These are phyloP conservation scores for Diloba caeruleocephala DNA, from an alignment of 2,888 invertebrate genomes.

Conservation along the genomic window DNA sequence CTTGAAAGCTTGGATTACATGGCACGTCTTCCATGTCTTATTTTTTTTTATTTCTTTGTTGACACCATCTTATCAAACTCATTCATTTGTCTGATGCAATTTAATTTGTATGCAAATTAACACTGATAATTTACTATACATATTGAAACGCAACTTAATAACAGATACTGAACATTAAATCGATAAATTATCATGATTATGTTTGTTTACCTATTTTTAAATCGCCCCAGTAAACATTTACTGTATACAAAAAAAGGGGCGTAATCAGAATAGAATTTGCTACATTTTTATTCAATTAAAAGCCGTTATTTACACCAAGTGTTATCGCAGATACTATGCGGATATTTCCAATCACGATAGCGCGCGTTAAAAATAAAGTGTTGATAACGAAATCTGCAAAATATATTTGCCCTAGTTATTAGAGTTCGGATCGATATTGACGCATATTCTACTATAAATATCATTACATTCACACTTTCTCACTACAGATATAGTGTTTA, in stretches of 20 bases:
- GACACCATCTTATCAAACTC: no score
- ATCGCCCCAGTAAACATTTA: neutral
- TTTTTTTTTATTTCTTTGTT: no score
- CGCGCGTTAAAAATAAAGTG: conserved; percentile 13
- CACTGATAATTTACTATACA: neutral
- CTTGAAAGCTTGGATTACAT: no score
- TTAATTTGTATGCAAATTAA: neutral
- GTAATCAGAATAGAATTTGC: conserved; percentile 9
- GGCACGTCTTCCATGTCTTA: no score
- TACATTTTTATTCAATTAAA: conserved; percentile 1
- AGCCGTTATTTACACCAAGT: neutral
- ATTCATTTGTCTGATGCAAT: no score
- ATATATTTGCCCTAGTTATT: conserved; percentile 45
- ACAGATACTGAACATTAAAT: neutral
- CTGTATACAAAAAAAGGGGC: conserved; percentile 32
- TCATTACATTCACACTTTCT: conserved; percentile 19
- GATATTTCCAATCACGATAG: conserved; percentile 25
- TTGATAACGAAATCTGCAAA: conserved; percentile 30
- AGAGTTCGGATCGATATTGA: conserved; percentile 52
- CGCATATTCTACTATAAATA: conserved; percentile 11
- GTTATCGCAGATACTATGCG: conserved; percentile 23
- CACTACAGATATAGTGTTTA: neutral
- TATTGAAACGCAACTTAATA: neutral
- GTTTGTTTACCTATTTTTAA: conserved; percentile 34
- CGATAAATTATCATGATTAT: conserved; percentile 3